Evolutionary conservation across 2,888 invertebrate genomes (phyloP), one percentile per base, ranked within the genome.

Genomic region (Ditula angustiorana): DNA sequence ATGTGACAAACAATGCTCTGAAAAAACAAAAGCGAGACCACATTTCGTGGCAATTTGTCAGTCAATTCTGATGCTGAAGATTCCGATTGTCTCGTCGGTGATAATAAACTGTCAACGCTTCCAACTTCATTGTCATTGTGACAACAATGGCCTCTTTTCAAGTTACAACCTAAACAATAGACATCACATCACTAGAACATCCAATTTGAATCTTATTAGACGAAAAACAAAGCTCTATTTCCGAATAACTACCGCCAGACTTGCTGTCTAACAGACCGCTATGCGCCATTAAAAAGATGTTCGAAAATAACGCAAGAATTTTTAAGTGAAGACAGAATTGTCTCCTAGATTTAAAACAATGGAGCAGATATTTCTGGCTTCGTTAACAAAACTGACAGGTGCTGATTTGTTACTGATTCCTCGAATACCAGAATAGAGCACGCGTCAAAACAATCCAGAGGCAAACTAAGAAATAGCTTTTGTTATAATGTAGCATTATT

Each of bases 351-450:
- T 75, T 82, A 77, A 83, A 85, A 90, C 89, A 89, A 89, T 90
- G 78, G 85, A 77, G 69, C 68, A 68, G 76, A 76, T 87, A 85
- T 87, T 87, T 77, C 77, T 77, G 80, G 80, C 75, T 83, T 78
- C 74, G 83, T 82, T 85, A 84, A 83, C 81, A 69, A 75, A 84
- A 85, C 78, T 89, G 89, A 85, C 90, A 88, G 87, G 86, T 86
- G 90, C 80, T 88, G 90, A 90, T 88, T 88, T 87, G 86, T 87
- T 77, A 77, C 76, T 79, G 79, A 87, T 87, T 82, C 81, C 69
- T 62, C 62, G 82, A 81, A 88, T 89, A 83, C 87, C 85, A 79
- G 81, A 86, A 82, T 84, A 84, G 82, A 79, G 78, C 67, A 69
- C 67, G 77, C 82, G 88, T 90, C 89, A 88, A 87, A 88, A 90